Conservation (phyloP, 2,113 vertebrate species). For the Podarcis cretensis region DNA sequence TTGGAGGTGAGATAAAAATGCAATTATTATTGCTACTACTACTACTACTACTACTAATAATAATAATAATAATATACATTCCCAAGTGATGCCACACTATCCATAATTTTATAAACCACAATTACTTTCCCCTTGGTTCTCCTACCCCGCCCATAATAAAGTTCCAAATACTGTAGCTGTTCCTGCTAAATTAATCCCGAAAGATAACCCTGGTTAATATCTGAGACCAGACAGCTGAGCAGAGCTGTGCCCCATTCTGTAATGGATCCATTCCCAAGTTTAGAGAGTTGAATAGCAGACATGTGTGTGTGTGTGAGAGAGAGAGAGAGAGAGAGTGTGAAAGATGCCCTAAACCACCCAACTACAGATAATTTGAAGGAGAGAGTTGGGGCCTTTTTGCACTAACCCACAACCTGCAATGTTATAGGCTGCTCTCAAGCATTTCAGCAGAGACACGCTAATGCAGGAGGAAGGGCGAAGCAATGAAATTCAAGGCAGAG, state of each 20-base stretch:
- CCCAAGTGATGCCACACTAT: background rate
- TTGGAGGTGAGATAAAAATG: too few species aligned
- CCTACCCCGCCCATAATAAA: background rate
- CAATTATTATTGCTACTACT: too few species aligned
- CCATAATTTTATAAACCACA: background rate
- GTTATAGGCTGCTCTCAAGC: conserved; percentile 49
- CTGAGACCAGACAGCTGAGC: background rate
- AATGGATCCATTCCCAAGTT: background rate
- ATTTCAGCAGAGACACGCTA: background rate
- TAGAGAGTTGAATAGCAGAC: too few species aligned
- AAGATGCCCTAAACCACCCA: background rate
- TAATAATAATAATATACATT: too few species aligned
- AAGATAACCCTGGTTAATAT: background rate
- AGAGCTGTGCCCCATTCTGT: too few species aligned
- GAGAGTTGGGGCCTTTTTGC: conserved; percentile 57
- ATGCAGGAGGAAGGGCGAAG: background rate
- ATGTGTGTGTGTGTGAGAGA: background rate
- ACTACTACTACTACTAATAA: too few species aligned
- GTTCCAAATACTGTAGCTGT: background rate
- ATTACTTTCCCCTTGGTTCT: background rate
- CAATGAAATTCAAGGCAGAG: background rate
- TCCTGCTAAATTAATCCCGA: background rate
- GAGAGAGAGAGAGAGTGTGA: too few species aligned
- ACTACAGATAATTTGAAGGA: conserved; percentile 80
- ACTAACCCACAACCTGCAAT: conserved; percentile 78